phyloP scores from a whole-genome alignment of 2,888 invertebrate species.

The Tetranychus truncatus region DNA sequence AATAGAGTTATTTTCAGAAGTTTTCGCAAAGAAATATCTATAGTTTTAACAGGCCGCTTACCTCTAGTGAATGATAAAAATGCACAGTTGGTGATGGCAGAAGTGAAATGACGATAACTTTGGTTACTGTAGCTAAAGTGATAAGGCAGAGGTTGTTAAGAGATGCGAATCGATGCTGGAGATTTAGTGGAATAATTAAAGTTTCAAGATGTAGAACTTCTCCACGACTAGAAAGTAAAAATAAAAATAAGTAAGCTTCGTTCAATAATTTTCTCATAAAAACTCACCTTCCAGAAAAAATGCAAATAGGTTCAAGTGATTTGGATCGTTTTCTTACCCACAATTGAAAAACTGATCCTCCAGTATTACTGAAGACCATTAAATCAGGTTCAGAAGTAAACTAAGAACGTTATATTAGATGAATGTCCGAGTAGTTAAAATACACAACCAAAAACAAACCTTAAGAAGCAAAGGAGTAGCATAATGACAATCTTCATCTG shows the following conservation, averaged over 20 bases:
- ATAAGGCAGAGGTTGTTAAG: constrained; percentile 49
- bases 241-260: neutral
- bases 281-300: constrained; percentile 61
- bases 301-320: constrained; percentile 69
- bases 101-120: constrained; percentile 61
- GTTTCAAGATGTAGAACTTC: constrained; percentile 66
- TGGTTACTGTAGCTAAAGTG: constrained; percentile 81
- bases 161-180: constrained; percentile 47
- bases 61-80: constrained; percentile 53
- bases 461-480: constrained; percentile 58
- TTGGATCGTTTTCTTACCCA: constrained; percentile 68
- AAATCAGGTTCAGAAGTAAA: constrained; percentile 53
- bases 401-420: constrained; percentile 30
- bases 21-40: neutral
- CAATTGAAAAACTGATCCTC: constrained; percentile 86
- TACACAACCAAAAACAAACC: constrained; percentile 31
- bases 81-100: constrained; percentile 56
- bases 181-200: constrained; percentile 40
- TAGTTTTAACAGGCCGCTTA: constrained; percentile 22
- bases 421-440: no score
- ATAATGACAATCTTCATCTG: constrained; percentile 63
- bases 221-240: constrained; percentile 48
- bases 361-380: constrained; percentile 68
- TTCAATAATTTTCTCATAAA: neutral
- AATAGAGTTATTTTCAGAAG: neutral